phyloP scores from a whole-genome alignment of 2,113 vertebrate species.

The Scomber scombrus region DNA sequence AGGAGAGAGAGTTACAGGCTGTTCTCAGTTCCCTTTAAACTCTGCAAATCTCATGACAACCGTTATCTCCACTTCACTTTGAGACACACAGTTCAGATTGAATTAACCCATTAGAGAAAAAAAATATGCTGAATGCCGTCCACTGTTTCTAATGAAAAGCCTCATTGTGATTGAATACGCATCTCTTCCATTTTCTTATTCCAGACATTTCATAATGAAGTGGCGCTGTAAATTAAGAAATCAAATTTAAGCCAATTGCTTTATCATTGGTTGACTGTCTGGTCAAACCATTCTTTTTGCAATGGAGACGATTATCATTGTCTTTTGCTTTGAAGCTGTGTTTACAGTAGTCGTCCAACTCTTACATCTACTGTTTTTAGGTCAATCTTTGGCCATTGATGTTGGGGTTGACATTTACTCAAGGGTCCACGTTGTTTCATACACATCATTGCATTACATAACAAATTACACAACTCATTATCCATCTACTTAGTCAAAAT shows the following conservation, averaged over 20 bases:
- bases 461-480: no score
- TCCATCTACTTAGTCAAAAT: no score
- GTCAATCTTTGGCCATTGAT: no score
- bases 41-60: conserved; percentile 33
- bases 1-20: neutral
- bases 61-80: conserved; percentile 1
- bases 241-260: neutral
- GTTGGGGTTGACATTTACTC: no score
- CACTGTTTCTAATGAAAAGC: conserved; percentile 52
- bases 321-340: neutral
- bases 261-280: neutral
- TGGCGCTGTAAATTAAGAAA: neutral
- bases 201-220: conserved; percentile 44
- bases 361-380: no score
- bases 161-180: neutral
- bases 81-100: conserved; percentile 6
- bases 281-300: neutral
- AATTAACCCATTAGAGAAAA: conserved; percentile 34
- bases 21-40: conserved; percentile 16
- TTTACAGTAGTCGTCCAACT: no score
- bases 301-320: neutral
- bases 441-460: no score
- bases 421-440: no score
- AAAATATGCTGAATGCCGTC: neutral
- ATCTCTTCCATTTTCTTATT: neutral